Percentiles rank a stretch among this genome's conserved stretches.
These are phyloP conservation scores for Erebia ligea DNA, from an alignment of 2,888 invertebrate species.

Conservation along the genomic window DNA sequence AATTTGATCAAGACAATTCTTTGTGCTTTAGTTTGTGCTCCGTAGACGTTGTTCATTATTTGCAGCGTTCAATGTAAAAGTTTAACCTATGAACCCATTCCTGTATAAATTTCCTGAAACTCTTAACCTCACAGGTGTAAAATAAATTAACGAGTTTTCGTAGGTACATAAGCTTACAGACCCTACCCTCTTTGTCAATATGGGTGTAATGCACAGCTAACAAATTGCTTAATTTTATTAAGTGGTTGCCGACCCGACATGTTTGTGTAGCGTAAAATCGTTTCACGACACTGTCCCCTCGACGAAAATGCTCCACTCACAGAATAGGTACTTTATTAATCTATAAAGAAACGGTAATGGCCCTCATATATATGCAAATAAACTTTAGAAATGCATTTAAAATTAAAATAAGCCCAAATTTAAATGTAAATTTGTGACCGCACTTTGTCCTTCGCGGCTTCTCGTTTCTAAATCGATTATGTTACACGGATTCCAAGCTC, in stretches of 20 bases:
- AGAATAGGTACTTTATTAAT: slow-evolving; percentile 58
- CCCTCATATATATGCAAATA: slow-evolving; percentile 79
- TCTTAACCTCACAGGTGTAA: slow-evolving; percentile 16
- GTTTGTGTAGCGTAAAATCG: slow-evolving; percentile 59
- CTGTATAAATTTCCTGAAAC: background rate
- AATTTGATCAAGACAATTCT: no score
- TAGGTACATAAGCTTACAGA: slow-evolving; percentile 41
- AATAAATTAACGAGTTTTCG: slow-evolving; percentile 32
- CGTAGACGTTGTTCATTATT: no score
- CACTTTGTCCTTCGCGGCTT: slow-evolving; percentile 78
- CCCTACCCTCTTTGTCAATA: slow-evolving; percentile 62
- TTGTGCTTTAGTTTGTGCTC: no score
- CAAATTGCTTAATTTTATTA: slow-evolving; percentile 81
- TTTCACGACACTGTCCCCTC: slow-evolving; percentile 43
- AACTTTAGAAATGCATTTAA: slow-evolving; percentile 76
- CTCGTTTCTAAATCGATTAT: slow-evolving; percentile 77
- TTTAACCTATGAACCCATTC: no score
- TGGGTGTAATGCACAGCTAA: slow-evolving; percentile 66
- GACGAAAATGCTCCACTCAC: slow-evolving; percentile 55
- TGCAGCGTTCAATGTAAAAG: no score
- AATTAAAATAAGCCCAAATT: slow-evolving; percentile 81
- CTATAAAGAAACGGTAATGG: slow-evolving; percentile 75
- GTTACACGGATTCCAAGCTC: slow-evolving; percentile 71
- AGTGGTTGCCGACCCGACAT: slow-evolving; percentile 66
- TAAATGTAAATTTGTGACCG: slow-evolving; percentile 80